Evolutionary conservation across 2,797 vertebrate species (phyloP), one percentile per base, ranked within the genome.

Genomic region (Threskiornis aethiopicus): DNA sequence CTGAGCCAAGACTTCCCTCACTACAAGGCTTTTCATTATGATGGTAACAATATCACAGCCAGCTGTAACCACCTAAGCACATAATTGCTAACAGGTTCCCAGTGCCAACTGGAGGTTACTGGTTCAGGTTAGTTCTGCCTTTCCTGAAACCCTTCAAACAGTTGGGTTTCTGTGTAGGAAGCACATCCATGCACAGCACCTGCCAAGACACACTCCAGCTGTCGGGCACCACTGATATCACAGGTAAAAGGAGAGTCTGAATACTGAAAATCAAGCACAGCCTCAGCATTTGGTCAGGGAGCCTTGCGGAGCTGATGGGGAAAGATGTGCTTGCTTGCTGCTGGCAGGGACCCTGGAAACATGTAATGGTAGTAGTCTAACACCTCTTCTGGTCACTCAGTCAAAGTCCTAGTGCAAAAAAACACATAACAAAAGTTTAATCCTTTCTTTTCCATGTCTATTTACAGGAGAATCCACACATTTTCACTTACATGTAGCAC

Each of bases 11-110:
- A 3, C 4, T 41, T 22, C 0, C 5, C 13, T 51, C 33, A 12
- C 11, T 15, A 11, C 13, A 72, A 61, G 1, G 1, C 8, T 69
- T 76, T 42, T 49, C 1, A 3, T 21, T 5, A 1, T 7, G 1
- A 5, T 12, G 1, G 1, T 46, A 20, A 24, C 1, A 14, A 6
- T 1, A 13, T 9, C 16, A 29, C 4, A 73, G 18, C 2, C 33
- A 46, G 19, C 16, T n/a, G 1, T 6, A 21, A 3, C 17, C 18
- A 18, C 26, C 9, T 9, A 20, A 66, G 25, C n/a, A 19, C 16
- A 8, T 4, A 10, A 2, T 11, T 19, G 4, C 16, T 17, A 11
- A 13, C 16, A 16, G 17, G 9, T 6, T 58, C 4, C 19, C 39
- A 46, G 4, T 2, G 8, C 7, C 59, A 37, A 28, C 20, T 42